phyloP scores from a whole-genome alignment of 2,888 invertebrate species.

The Timema podura region DNA sequence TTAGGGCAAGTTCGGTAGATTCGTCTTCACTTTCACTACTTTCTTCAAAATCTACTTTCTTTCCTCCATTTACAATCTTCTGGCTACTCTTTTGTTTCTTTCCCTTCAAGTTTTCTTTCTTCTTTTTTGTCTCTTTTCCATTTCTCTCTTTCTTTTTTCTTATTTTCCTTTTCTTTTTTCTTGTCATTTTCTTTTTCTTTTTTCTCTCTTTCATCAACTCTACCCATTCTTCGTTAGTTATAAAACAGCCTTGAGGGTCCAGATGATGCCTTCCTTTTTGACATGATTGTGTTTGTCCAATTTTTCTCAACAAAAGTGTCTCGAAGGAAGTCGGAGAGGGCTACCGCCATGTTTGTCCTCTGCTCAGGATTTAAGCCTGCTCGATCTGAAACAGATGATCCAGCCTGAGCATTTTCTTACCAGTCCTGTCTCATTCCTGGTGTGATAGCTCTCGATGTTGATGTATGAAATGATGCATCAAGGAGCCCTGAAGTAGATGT shows the following conservation, averaged over 20 bases:
- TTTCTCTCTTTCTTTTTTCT: background rate
- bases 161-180: background rate
- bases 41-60: background rate
- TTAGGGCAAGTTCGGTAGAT: background rate
- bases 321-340: background rate
- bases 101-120: background rate
- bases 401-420: too few species aligned
- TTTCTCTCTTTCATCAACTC: background rate
- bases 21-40: background rate
- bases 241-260: background rate
- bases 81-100: background rate
- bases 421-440: too few species aligned
- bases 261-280: conserved; percentile 2
- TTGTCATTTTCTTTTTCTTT: background rate
- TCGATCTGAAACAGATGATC: too few species aligned
- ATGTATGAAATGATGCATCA: too few species aligned
- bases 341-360: too few species aligned
- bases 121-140: background rate
- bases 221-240: background rate
- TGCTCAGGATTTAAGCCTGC: too few species aligned
- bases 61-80: background rate
- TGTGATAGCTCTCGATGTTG: too few species aligned
- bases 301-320: background rate
- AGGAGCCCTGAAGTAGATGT: background rate
- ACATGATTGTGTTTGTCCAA: background rate